Conservation (phyloP, 2,113 vertebrate species). For the Aegotheles bennettii region DNA sequence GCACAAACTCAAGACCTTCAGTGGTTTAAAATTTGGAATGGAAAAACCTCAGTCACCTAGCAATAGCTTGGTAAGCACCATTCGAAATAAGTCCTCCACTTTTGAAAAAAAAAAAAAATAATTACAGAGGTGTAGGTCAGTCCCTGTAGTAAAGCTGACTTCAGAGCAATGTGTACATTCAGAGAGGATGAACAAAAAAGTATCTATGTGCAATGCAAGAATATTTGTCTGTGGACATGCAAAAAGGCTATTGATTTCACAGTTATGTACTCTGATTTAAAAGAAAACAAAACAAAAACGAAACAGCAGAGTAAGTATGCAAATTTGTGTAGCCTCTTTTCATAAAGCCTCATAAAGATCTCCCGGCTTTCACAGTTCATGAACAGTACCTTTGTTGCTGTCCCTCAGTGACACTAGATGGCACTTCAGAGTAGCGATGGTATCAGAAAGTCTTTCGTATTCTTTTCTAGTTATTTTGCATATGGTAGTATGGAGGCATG, state of each 20-base stretch:
- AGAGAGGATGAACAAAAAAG: neutral
- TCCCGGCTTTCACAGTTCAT: neutral
- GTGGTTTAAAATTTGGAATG: neutral
- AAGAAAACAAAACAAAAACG: neutral
- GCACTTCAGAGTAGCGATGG: constrained; percentile 41
- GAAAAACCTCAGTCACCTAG: neutral
- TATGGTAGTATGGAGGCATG: neutral
- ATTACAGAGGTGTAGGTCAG: neutral
- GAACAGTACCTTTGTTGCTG: neutral
- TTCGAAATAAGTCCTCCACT: neutral
- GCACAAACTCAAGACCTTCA: neutral
- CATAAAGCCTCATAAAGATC: neutral
- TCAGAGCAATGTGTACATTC: neutral
- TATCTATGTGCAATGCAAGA: neutral
- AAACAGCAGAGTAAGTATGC: neutral
- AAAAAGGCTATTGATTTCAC: neutral
- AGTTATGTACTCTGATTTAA: neutral
- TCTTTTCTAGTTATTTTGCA: neutral
- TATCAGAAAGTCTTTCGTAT: neutral
- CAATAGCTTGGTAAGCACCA: neutral
- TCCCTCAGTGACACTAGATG: constrained; percentile 33
- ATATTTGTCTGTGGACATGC: neutral
- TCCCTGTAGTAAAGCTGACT: neutral
- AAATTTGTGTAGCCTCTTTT: neutral
- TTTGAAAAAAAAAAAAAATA: neutral